Evolutionary conservation across 2,888 invertebrate genomes (phyloP).

Genomic region (Leptopilina syphax): DNA sequence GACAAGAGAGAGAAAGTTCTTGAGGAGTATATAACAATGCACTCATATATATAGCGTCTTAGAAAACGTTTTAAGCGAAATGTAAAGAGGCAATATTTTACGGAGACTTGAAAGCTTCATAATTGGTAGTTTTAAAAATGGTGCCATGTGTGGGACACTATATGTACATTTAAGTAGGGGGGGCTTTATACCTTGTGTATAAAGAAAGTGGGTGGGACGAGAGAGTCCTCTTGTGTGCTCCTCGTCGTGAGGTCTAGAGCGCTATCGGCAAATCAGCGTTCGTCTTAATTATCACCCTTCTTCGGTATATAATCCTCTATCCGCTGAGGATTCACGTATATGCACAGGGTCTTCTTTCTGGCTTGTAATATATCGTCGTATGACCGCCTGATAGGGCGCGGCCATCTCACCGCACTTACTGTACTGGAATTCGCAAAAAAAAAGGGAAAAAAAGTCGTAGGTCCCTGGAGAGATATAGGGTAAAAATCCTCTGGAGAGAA

Average conservation of each 20-base stretch:
- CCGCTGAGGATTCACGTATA: conserved; percentile 34
- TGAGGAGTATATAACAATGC: too few relatives aligned
- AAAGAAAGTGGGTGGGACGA: conserved; percentile 56
- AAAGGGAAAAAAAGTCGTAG: too few relatives aligned
- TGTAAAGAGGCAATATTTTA: conserved; percentile 28
- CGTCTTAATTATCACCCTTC: conserved; percentile 76
- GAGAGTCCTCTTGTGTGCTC: conserved; percentile 53
- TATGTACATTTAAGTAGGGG: background rate
- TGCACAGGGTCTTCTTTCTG: conserved; percentile 24
- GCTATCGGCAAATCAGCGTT: conserved; percentile 75
- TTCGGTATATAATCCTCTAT: conserved; percentile 54
- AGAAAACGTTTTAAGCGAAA: conserved; percentile 7
- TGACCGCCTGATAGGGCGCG: conserved; percentile 54
- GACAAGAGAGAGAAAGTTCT: too few relatives aligned
- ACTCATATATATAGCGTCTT: background rate
- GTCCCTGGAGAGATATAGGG: conserved; percentile 7
- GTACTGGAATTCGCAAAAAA: conserved; percentile 40
- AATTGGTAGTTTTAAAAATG: conserved; percentile 33
- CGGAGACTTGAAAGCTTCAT: conserved; percentile 19
- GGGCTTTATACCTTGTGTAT: background rate
- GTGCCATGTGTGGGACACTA: conserved; percentile 24
- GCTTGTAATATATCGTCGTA: conserved; percentile 57
- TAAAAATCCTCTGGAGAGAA: background rate
- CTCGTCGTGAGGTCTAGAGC: conserved; percentile 63
- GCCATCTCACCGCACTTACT: conserved; percentile 46